Percentiles rank a stretch among this genome's conserved stretches.
These are phyloP conservation scores for Bombyx mandarina DNA, from an alignment of 1,140 invertebrate species.

Conservation along the genomic window DNA sequence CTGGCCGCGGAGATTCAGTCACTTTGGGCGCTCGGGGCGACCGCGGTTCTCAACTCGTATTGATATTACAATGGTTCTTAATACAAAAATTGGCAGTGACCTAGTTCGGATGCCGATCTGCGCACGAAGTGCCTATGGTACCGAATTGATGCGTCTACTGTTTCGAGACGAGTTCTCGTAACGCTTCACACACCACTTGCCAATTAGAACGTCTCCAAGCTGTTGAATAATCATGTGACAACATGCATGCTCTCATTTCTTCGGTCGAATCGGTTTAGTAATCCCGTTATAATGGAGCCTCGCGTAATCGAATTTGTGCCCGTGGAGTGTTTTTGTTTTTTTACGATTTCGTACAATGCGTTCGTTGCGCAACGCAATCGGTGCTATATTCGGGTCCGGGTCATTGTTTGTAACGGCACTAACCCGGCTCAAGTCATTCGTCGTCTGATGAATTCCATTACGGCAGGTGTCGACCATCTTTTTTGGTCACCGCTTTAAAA, in stretches of 20 bases:
- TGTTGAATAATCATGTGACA: slow-evolving; percentile 10
- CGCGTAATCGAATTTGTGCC: too few relatives aligned
- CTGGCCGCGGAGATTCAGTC: not conserved
- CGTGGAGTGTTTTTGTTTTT: too few relatives aligned
- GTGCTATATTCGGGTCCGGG: too few relatives aligned
- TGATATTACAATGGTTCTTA: slow-evolving; percentile 30
- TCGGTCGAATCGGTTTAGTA: slow-evolving; percentile 15
- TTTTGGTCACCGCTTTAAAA: slow-evolving; percentile 12
- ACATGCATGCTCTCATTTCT: slow-evolving; percentile 8
- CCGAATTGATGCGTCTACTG: slow-evolving; percentile 2
- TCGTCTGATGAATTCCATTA: slow-evolving; percentile 49
- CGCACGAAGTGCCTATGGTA: slow-evolving; percentile 8
- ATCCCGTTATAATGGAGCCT: slow-evolving; percentile 5
- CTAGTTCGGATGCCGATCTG: slow-evolving; percentile 19
- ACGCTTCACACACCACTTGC: slow-evolving; percentile 11
- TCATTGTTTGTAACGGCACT: slow-evolving; percentile 46
- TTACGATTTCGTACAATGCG: too few relatives aligned
- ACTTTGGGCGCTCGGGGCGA: slow-evolving; percentile 2
- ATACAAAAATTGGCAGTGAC: slow-evolving; percentile 31
- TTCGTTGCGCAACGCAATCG: too few relatives aligned
- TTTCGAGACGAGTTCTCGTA: not conserved
- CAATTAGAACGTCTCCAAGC: slow-evolving; percentile 16
- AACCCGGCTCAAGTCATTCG: slow-evolving; percentile 30
- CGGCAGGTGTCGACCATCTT: slow-evolving; percentile 19
- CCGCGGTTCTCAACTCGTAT: slow-evolving; percentile 19